A percentile compares a stretch with the other conserved stretches of the same genome.
Evolutionary conservation across 2,113 vertebrate species (phyloP).

Genomic region (Anolis sagrei): DNA sequence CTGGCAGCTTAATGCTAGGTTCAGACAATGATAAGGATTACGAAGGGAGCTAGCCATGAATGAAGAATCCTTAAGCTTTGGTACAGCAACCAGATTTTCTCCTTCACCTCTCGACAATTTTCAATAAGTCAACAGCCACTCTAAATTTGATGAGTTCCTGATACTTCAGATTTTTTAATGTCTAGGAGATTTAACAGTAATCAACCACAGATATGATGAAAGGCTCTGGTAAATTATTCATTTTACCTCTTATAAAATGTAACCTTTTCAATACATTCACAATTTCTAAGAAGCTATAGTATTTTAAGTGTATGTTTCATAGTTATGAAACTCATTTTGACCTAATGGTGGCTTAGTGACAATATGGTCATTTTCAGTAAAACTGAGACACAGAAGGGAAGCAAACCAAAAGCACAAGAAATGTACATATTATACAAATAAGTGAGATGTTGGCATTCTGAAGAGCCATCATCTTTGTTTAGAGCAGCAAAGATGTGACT

Average conservation of each 20-base stretch:
- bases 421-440: background rate
- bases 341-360: background rate
- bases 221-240: background rate
- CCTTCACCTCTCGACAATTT: background rate
- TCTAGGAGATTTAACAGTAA: slow-evolving; percentile 16
- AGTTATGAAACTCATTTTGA: background rate
- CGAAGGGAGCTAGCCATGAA: background rate
- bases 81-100: slow-evolving; percentile 1
- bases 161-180: slow-evolving; percentile 8
- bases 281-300: background rate
- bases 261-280: background rate
- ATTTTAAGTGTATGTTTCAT: background rate
- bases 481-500: background rate
- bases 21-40: background rate
- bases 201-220: slow-evolving; percentile 3
- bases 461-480: background rate
- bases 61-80: background rate
- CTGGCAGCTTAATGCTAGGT: background rate
- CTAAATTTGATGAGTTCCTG: slow-evolving; percentile 16
- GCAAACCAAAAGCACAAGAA: background rate
- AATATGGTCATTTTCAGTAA: background rate
- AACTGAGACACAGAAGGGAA: background rate
- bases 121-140: slow-evolving; percentile 19
- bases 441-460: background rate
- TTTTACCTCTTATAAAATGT: background rate